phyloP scores from a whole-genome alignment of 2,797 vertebrate species.

The Poecilia velifera region DNA sequence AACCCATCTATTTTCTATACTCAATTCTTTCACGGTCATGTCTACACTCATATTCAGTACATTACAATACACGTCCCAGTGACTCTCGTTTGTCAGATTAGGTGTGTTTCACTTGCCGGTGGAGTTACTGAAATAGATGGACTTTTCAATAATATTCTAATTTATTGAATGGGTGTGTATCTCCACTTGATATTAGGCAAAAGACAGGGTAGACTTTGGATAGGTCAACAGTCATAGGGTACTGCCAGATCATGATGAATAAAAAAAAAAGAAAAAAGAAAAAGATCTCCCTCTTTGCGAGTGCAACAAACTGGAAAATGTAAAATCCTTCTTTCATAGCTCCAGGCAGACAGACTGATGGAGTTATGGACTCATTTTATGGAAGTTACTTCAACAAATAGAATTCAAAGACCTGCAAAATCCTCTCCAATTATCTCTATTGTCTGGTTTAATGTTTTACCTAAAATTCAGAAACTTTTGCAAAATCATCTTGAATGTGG shows the following conservation, averaged over 20 bases:
- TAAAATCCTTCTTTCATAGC: constrained; percentile 40
- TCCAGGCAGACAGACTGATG: constrained; percentile 56
- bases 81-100: too few relatives aligned
- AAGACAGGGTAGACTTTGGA: background rate
- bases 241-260: background rate
- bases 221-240: background rate
- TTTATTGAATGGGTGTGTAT: background rate
- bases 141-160: too few relatives aligned
- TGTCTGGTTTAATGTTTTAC: constrained; percentile 45
- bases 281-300: constrained; percentile 21
- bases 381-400: constrained; percentile 40
- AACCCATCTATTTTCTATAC: background rate
- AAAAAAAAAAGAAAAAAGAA: constrained; percentile 5
- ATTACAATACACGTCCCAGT: too few relatives aligned
- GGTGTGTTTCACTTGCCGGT: too few relatives aligned
- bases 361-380: constrained; percentile 29
- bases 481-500: constrained; percentile 31
- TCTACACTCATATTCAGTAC: background rate
- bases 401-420: constrained; percentile 38
- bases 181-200: background rate
- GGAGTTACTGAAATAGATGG: too few relatives aligned
- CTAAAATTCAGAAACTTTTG: constrained; percentile 50
- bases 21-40: background rate
- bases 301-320: constrained; percentile 18
- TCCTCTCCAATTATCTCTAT: constrained; percentile 19